A percentile compares a stretch with the other conserved stretches of the same genome.
phyloP scores from a whole-genome alignment of 2,888 invertebrate species.

The Platynereis dumerilii region DNA sequence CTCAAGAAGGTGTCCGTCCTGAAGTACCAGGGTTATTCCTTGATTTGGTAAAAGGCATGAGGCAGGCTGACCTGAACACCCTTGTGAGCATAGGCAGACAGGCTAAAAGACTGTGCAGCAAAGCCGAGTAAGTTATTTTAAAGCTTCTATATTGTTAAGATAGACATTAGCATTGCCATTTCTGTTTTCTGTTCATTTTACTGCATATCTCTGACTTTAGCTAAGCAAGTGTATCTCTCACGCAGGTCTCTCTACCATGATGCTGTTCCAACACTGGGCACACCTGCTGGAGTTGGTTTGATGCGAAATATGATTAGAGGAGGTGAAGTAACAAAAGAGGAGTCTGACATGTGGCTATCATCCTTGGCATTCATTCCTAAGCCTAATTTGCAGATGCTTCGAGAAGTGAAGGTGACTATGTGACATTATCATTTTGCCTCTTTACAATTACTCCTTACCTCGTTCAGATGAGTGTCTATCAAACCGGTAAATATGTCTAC shows the following conservation, averaged over 20 bases:
- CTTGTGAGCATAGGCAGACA: constrained; percentile 47
- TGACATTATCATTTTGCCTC: no score
- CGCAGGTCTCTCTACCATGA: constrained; percentile 78
- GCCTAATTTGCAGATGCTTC: constrained; percentile 14
- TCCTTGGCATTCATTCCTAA: constrained; percentile 79
- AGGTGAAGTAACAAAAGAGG: constrained; percentile 71
- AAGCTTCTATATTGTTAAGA: not conserved
- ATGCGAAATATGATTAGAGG: constrained; percentile 82
- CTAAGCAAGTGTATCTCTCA: not conserved
- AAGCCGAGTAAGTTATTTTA: constrained; percentile 31
- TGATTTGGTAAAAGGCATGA: constrained; percentile 17
- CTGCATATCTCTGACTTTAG: not conserved
- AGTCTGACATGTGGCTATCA: constrained; percentile 81
- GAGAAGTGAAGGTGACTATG: not conserved
- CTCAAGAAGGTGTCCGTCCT: constrained; percentile 52
- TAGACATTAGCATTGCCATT: not conserved
- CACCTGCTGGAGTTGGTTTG: constrained; percentile 79
- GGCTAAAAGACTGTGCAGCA: constrained; percentile 20
- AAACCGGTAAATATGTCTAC: no score
- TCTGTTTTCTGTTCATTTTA: no score
- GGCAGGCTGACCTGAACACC: constrained; percentile 53
- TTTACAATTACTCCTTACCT: no score
- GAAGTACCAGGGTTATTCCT: constrained; percentile 8
- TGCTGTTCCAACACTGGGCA: constrained; percentile 86
- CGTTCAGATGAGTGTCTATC: not conserved